Conservation (phyloP, 2,888 invertebrate species). For the Cylindroiulus punctatus region DNA sequence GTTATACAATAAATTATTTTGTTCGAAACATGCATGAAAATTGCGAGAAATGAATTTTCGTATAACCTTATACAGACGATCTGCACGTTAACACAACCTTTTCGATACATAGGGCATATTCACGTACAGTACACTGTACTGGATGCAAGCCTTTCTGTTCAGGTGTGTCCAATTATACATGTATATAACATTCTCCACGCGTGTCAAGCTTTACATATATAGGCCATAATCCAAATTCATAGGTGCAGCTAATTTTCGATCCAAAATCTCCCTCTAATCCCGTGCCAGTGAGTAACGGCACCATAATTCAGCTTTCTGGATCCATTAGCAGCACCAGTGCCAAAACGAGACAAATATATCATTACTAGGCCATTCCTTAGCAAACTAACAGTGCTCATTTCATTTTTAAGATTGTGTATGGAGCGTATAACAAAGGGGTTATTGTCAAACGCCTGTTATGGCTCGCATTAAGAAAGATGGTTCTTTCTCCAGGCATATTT, state of each 20-base stretch:
- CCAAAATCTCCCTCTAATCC: background rate
- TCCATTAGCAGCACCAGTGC: conserved; percentile 18
- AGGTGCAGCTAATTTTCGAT: conserved; percentile 11
- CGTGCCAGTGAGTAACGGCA: background rate
- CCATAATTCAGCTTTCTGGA: conserved; percentile 1
- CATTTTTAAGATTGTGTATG: conserved; percentile 18
- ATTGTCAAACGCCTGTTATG: conserved; percentile 18
- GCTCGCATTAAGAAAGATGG: conserved; percentile 18
- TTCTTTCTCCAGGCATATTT: conserved; percentile 10
- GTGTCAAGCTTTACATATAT: background rate
- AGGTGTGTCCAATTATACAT: too few species aligned
- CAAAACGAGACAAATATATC: conserved; percentile 18
- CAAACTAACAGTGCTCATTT: conserved; percentile 18
- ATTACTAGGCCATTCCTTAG: conserved; percentile 18
- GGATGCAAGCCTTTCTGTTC: too few species aligned
- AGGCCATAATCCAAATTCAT: background rate
- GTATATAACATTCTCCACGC: background rate
- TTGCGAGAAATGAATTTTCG: too few species aligned
- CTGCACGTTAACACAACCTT: too few species aligned
- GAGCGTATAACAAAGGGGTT: conserved; percentile 8
- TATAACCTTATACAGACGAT: too few species aligned
- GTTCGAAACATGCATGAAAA: background rate
- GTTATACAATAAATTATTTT: background rate
- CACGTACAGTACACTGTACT: too few species aligned
- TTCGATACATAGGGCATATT: too few species aligned